A percentile compares a stretch with the other conserved stretches of the same genome.
These are phyloP conservation scores for Diloba caeruleocephala DNA, from an alignment of 2,888 invertebrate genomes.

Conservation along the genomic window DNA sequence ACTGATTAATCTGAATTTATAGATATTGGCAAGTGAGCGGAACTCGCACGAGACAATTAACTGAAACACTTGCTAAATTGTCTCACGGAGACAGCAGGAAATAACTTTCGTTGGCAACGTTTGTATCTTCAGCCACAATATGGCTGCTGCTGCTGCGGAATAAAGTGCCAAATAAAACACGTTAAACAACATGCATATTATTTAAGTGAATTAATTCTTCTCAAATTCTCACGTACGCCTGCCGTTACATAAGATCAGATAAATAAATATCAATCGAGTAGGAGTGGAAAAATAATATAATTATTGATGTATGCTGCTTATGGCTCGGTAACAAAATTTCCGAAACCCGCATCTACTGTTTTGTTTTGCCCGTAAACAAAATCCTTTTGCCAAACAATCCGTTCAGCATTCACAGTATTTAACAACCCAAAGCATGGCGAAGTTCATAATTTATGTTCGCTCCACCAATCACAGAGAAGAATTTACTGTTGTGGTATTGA, in stretches of 20 bases:
- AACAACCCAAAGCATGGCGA: slow-evolving; percentile 51
- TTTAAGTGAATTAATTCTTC: slow-evolving; percentile 40
- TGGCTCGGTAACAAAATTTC: slow-evolving; percentile 32
- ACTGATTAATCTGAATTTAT: slow-evolving; percentile 79
- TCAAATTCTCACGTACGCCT: slow-evolving; percentile 28
- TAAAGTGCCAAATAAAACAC: slow-evolving; percentile 75
- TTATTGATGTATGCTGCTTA: slow-evolving; percentile 19
- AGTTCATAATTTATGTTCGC: slow-evolving; percentile 58
- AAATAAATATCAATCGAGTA: slow-evolving; percentile 26
- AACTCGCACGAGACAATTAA: slow-evolving; percentile 72
- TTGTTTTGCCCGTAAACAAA: slow-evolving; percentile 55
- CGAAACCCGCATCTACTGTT: slow-evolving; percentile 36
- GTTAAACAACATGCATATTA: slow-evolving; percentile 56
- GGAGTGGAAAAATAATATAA: slow-evolving; percentile 11
- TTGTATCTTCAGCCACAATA: slow-evolving; percentile 59
- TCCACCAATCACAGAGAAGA: slow-evolving; percentile 52
- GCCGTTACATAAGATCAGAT: slow-evolving; percentile 30
- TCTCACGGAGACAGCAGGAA: slow-evolving; percentile 74
- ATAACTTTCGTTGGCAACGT: slow-evolving; percentile 79
- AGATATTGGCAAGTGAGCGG: slow-evolving; percentile 76
- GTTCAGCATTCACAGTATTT: slow-evolving; percentile 53
- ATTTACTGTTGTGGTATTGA: slow-evolving; percentile 49
- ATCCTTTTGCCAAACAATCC: slow-evolving; percentile 51
- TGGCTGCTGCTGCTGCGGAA: slow-evolving; percentile 56
- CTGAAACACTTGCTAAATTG: slow-evolving; percentile 78